Percentiles rank a stretch among this genome's conserved stretches.
These are phyloP conservation scores for Malurus elegans DNA, from an alignment of 2,113 vertebrate genomes.

Conservation along the genomic window DNA sequence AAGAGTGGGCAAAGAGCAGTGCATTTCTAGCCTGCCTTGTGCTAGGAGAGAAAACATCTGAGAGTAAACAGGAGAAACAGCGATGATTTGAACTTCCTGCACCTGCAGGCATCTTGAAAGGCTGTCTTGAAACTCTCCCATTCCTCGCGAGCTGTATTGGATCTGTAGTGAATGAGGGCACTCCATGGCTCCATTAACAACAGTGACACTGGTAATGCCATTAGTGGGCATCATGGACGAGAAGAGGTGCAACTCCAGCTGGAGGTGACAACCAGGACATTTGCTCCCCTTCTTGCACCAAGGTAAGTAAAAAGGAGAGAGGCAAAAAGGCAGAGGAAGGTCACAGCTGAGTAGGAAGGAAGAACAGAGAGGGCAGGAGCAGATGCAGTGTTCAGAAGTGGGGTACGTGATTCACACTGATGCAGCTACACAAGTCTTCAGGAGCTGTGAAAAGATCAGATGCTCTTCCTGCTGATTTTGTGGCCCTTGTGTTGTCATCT, in stretches of 20 bases:
- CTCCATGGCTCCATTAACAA: background rate
- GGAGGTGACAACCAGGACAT: background rate
- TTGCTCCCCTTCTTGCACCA: background rate
- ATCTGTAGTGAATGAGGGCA: background rate
- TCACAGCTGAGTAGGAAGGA: background rate
- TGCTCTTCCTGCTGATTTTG: background rate
- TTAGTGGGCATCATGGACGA: background rate
- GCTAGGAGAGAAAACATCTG: background rate
- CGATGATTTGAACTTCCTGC: background rate
- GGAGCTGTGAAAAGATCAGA: background rate
- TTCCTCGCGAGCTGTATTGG: background rate
- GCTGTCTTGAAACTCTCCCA: background rate
- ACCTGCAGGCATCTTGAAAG: slow-evolving; percentile 3
- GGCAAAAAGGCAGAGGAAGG: background rate
- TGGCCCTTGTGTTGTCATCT: background rate
- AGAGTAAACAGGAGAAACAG: background rate
- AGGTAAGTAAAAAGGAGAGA: slow-evolving; percentile 2
- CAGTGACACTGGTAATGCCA: background rate
- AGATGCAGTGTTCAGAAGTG: background rate
- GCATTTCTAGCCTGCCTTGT: background rate
- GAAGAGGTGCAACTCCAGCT: background rate
- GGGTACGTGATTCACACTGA: accelerated
- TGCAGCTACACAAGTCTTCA: background rate
- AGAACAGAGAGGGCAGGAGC: background rate
- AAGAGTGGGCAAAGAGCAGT: background rate